A percentile compares a stretch with the other conserved stretches of the same genome.
Conservation (phyloP, 2,888 invertebrate species). For the Lasioglossum morio region DNA sequence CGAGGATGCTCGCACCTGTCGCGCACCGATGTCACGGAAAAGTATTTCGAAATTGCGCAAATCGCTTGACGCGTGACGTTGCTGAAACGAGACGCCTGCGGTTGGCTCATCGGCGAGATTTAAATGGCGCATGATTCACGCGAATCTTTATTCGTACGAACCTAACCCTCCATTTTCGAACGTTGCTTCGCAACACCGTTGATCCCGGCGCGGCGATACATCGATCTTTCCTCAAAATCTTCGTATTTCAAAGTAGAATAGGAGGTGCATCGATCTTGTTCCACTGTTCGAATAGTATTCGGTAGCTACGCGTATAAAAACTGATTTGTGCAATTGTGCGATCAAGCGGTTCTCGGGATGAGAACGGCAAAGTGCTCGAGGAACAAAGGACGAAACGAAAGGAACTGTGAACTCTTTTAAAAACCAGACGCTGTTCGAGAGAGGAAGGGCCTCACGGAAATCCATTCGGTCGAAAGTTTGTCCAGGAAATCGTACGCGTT, state of each 20-base stretch:
- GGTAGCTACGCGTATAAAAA: neutral
- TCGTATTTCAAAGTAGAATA: neutral
- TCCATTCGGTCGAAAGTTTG: constrained; percentile 54
- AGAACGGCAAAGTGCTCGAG: too few species aligned
- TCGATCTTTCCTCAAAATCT: neutral
- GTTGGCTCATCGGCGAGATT: constrained; percentile 56
- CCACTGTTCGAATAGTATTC: too few species aligned
- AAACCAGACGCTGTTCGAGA: neutral
- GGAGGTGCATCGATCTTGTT: neutral
- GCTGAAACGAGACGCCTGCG: constrained; percentile 61
- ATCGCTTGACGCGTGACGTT: constrained; percentile 61
- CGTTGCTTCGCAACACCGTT: neutral
- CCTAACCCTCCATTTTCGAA: neutral
- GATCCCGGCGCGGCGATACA: neutral
- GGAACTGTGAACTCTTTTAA: neutral
- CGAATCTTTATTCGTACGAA: constrained; percentile 2
- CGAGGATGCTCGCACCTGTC: constrained; percentile 14
- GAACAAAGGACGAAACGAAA: neutral
- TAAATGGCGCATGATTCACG: constrained; percentile 10
- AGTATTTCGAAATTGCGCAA: constrained; percentile 74
- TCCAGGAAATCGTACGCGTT: constrained; percentile 63
- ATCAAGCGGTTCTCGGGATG: neutral
- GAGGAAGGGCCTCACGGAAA: constrained; percentile 50
- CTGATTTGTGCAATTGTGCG: neutral
- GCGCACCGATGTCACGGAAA: constrained; percentile 59